Evolutionary conservation across 2,888 invertebrate genomes (phyloP).

Genomic region (Drosophila picticornis): DNA sequence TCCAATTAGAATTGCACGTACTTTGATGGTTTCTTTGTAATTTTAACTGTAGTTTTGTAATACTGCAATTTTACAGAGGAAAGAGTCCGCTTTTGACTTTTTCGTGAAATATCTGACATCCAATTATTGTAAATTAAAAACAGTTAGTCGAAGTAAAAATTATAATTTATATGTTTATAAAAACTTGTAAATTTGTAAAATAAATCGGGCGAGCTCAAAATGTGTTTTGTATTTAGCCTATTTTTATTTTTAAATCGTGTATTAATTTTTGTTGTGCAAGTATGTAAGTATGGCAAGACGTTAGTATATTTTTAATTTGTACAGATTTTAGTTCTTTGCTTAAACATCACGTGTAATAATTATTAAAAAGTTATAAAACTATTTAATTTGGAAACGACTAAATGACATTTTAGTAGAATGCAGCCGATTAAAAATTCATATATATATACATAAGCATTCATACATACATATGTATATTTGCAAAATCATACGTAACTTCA

Average conservation of each 20-base stretch:
- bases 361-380: background rate
- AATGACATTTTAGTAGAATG: background rate
- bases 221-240: slow-evolving; percentile 19
- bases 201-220: slow-evolving; percentile 20
- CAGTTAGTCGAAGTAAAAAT: slow-evolving; percentile 12
- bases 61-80: slow-evolving; percentile 28
- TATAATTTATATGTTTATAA: background rate
- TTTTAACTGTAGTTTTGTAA: slow-evolving; percentile 2
- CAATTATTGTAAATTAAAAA: slow-evolving; percentile 26
- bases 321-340: slow-evolving; percentile 1
- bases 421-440: background rate
- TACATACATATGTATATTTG: slow-evolving; percentile 6
- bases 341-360: background rate
- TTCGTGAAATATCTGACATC: slow-evolving; percentile 10
- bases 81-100: slow-evolving; percentile 16
- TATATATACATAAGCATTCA: background rate
- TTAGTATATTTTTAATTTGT: background rate
- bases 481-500: slow-evolving; percentile 21
- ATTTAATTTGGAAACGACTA: background rate
- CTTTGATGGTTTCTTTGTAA: slow-evolving; percentile 30
- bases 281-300: background rate
- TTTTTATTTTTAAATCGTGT: slow-evolving; percentile 23
- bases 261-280: slow-evolving; percentile 3
- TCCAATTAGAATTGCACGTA: slow-evolving; percentile 64
- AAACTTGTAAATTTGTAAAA: slow-evolving; percentile 11